Evolutionary conservation across 2,888 invertebrate genomes (phyloP).

Genomic region (Dasypogon diadema): DNA sequence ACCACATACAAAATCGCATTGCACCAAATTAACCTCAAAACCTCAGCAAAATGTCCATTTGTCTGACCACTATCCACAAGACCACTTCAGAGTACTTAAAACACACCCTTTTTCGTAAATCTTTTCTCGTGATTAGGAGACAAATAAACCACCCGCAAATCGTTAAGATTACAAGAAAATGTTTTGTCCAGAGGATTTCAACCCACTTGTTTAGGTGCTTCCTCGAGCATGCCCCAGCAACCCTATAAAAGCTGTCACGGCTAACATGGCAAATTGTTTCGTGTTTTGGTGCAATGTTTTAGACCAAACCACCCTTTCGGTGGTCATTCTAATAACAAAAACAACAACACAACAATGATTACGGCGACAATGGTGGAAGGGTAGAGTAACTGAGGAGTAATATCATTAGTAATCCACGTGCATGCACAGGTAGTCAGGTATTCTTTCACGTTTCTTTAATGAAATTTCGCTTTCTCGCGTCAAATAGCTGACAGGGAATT

Average conservation of each 20-base stretch:
- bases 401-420: constrained; percentile 21
- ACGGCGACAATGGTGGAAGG: constrained; percentile 2
- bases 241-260: not conserved
- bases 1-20: too few relatives aligned
- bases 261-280: constrained; percentile 36
- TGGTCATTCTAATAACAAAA: not conserved
- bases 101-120: not conserved
- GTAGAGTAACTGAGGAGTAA: not conserved
- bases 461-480: constrained; percentile 6
- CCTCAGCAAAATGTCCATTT: too few relatives aligned
- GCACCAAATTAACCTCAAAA: too few relatives aligned
- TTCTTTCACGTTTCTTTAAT: not conserved
- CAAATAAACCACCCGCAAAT: constrained; percentile 3
- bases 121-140: not conserved
- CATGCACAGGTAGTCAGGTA: not conserved
- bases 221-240: not conserved
- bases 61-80: not conserved
- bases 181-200: constrained; percentile 12
- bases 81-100: not conserved
- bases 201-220: constrained; percentile 10
- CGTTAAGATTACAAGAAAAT: constrained; percentile 15
- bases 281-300: constrained; percentile 45
- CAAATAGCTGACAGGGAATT: constrained; percentile 6
- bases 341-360: not conserved
- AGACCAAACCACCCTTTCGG: not conserved